Percentiles rank a stretch among this genome's conserved stretches.
phyloP scores from a whole-genome alignment of 1,140 invertebrate species.

The Nasonia giraulti region DNA sequence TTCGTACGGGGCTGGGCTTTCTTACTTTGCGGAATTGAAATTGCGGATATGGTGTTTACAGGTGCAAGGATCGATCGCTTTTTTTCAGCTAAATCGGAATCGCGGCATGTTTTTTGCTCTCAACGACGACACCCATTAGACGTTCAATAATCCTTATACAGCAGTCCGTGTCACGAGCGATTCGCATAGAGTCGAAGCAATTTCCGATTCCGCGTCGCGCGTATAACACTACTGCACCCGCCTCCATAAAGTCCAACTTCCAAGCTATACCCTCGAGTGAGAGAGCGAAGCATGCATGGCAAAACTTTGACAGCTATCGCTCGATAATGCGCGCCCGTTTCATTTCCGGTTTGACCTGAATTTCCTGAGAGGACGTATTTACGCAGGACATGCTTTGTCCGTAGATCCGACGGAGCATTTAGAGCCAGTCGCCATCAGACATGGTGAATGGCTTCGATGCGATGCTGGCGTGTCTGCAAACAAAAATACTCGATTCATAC shows the following conservation, averaged over 20 bases:
- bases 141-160: neutral
- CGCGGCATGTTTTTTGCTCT: neutral
- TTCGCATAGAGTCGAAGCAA: constrained; percentile 42
- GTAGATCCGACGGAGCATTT: neutral
- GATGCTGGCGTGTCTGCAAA: too few species aligned
- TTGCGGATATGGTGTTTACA: neutral
- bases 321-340: constrained; percentile 49
- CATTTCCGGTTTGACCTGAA: constrained; percentile 52
- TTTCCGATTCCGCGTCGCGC: constrained; percentile 51
- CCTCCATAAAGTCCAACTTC: constrained; percentile 19
- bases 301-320: constrained; percentile 50
- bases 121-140: neutral
- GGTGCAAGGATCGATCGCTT: neutral
- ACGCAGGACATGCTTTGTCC: constrained; percentile 32
- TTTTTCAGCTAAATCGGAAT: too few species aligned
- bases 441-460: neutral
- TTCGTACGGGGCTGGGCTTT: neutral
- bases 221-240: constrained; percentile 18
- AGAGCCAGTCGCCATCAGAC: neutral
- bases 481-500: neutral
- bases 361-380: constrained; percentile 52
- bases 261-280: neutral
- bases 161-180: neutral
- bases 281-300: neutral
- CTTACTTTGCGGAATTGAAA: neutral